phyloP scores from a whole-genome alignment of 2,888 invertebrate species.

The Homarus gammarus region DNA sequence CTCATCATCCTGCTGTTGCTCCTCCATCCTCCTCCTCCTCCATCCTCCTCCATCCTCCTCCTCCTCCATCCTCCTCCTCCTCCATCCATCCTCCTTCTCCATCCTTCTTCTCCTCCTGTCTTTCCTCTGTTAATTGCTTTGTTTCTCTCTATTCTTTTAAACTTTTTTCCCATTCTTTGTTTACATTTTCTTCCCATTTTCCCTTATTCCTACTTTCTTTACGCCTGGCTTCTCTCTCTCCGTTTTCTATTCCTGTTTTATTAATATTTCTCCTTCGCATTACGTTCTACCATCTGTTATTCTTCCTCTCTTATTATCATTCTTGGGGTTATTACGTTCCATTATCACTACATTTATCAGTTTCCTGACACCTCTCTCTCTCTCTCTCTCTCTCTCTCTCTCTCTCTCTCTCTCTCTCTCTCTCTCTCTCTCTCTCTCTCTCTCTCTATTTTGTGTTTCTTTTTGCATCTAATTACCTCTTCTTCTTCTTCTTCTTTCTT shows the following conservation, averaged over 20 bases:
- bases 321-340: too few relatives aligned
- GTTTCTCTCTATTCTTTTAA: background rate
- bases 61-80: background rate
- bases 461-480: too few relatives aligned
- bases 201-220: background rate
- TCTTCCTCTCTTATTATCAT: too few relatives aligned
- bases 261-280: background rate
- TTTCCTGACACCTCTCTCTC: background rate
- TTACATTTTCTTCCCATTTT: background rate
- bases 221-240: background rate
- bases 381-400: background rate
- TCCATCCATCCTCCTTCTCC: background rate
- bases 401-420: background rate
- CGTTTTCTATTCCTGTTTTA: background rate
- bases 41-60: background rate
- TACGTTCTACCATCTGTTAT: too few relatives aligned
- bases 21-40: background rate
- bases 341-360: background rate
- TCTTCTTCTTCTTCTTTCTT: background rate
- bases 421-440: background rate
- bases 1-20: background rate
- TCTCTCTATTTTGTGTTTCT: background rate
- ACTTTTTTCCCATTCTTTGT: background rate
- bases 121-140: background rate
- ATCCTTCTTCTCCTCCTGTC: background rate